Conservation (phyloP, 2,113 vertebrate genomes). For the Reinhardtius hippoglossoides region DNA sequence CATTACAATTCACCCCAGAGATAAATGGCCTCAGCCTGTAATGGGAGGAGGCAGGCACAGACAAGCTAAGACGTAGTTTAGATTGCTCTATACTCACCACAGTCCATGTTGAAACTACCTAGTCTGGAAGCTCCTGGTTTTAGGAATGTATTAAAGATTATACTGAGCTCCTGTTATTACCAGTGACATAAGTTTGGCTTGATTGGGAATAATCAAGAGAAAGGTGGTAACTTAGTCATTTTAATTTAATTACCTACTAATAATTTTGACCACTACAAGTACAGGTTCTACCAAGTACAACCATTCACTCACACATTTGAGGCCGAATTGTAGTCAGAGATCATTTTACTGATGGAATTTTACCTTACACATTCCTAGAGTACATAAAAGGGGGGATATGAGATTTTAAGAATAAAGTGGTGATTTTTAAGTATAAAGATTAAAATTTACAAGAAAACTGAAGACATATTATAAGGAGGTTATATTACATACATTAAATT, state of each 20-base stretch:
- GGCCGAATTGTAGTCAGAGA: neutral
- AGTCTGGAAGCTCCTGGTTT: neutral
- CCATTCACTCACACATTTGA: neutral
- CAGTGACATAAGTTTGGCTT: neutral
- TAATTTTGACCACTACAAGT: neutral
- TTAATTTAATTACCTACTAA: neutral
- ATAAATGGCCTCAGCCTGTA: constrained; percentile 39
- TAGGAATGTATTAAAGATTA: neutral
- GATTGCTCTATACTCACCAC: neutral
- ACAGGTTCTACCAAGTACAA: no score
- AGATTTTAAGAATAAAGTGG: neutral
- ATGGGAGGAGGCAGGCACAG: constrained; percentile 40
- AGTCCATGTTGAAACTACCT: neutral
- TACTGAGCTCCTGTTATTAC: neutral
- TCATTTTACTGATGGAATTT: neutral
- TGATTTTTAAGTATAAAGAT: neutral
- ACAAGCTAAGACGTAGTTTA: constrained; percentile 27
- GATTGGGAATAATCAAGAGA: neutral
- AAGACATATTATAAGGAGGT: neutral
- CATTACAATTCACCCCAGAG: constrained; percentile 29
- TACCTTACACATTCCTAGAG: neutral
- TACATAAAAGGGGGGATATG: neutral
- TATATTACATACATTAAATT: neutral
- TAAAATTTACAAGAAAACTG: neutral
- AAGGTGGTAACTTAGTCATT: neutral